Conservation (phyloP, 2,888 invertebrate genomes). For the Agrilus biguttatus region DNA sequence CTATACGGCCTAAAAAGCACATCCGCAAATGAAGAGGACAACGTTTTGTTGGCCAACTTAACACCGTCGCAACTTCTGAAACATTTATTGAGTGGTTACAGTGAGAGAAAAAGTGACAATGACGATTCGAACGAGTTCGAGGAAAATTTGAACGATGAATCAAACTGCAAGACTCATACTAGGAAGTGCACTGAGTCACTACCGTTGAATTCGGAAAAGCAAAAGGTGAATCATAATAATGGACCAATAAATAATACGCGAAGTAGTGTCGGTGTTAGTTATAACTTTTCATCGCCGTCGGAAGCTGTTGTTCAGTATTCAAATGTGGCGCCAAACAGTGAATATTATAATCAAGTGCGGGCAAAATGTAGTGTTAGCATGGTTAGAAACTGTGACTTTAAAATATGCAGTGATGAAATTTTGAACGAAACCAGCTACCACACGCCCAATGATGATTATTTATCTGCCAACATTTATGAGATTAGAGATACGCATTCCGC, state of each 20-base stretch:
- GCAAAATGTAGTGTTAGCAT: background rate
- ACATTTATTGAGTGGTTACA: constrained; percentile 14
- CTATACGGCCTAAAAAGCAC: too few relatives aligned
- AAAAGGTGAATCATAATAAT: too few relatives aligned
- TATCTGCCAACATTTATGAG: too few relatives aligned
- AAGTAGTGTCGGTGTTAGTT: too few relatives aligned
- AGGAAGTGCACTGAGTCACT: background rate
- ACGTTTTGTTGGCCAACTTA: constrained; percentile 14
- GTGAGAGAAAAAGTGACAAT: constrained; percentile 1
- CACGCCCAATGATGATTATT: constrained; percentile 5
- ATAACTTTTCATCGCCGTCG: too few relatives aligned
- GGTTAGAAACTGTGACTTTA: constrained; percentile 6
- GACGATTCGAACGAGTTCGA: background rate
- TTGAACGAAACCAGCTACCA: constrained; percentile 7
- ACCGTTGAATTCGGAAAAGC: background rate
- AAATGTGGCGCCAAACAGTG: background rate
- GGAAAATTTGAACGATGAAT: constrained; percentile 3
- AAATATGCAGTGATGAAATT: constrained; percentile 3
- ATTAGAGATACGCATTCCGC: background rate
- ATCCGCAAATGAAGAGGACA: constrained; percentile 4
- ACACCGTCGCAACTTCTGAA: constrained; percentile 18
- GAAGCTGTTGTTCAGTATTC: too few relatives aligned
- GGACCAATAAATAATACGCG: too few relatives aligned
- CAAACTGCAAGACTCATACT: background rate
- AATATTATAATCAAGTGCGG: constrained; percentile 1